These are phyloP conservation scores for Rhabdornis inornatus DNA, from an alignment of 2,113 vertebrate species.

Conservation along the genomic window DNA sequence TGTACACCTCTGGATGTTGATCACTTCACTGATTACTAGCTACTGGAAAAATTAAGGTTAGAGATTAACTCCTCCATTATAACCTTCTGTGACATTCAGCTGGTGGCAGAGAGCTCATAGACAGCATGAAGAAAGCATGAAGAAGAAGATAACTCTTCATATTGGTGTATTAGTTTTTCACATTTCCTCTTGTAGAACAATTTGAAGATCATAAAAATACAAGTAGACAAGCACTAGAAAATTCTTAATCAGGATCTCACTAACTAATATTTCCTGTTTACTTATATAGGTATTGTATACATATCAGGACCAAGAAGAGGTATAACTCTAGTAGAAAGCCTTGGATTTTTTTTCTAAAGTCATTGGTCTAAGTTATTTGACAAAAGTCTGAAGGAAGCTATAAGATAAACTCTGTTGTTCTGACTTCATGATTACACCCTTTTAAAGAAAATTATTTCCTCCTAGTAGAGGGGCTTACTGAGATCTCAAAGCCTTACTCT, in stretches of 20 bases:
- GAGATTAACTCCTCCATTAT: background rate
- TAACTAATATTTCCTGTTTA: background rate
- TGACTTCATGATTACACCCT: background rate
- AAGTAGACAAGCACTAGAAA: background rate
- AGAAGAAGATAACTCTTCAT: background rate
- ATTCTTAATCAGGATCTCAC: background rate
- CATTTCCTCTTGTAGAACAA: background rate
- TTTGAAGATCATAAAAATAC: background rate
- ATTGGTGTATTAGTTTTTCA: background rate
- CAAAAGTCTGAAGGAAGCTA: background rate
- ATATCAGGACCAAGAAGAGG: background rate
- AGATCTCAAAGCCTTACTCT: background rate
- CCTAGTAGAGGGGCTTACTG: background rate
- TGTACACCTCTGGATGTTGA: background rate
- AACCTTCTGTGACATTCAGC: background rate
- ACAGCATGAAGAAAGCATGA: background rate
- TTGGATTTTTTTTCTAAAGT: background rate
- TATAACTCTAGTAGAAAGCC: background rate
- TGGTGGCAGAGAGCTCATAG: background rate
- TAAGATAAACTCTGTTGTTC: background rate
- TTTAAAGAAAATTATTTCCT: background rate
- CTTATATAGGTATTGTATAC: background rate
- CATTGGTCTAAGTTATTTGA: background rate
- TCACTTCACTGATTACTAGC: background rate
- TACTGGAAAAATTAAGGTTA: background rate